Base-by-base conservation (phyloP, 2,113 vertebrate species). In the Labeo rohita region DNA sequence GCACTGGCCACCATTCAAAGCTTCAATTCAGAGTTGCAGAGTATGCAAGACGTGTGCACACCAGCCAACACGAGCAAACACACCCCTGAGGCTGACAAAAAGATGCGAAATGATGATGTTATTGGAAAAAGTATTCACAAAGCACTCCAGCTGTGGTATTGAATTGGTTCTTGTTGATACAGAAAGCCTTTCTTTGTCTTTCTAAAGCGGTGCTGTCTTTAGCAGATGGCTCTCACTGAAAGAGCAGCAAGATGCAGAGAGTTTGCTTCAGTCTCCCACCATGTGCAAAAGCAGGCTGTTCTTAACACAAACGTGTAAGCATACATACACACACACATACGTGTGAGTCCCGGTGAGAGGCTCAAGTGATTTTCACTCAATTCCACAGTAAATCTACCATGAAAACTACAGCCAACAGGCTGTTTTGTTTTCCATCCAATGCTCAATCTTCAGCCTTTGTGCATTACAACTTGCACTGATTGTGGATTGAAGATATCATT, bases 251-350 rank as follows among this genome's bases (percentile, higher is more conserved):
- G 73, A 80, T 86, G 68, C 61, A 47, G 45, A 79, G 12, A 70
- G 84, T 73, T 79, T 61, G 43, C 50, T 76, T 68, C 47, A 66
- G 39, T 87, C 85, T 85, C 85, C 56, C 79, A 78, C 70, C 73
- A 83, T 86, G 85, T 74, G 83, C 88, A 73, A 84, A 84, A 72
- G 23, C 76, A 77, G 65, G 50, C 75, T 78, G 74, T 72, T 47
- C 83, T 65, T 63, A 50, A 83, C 59, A 77, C 61, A 54, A 80
- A 18, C 2, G 23, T 77, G 15, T 15, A 34, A 7, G 12, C 49
- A 13, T n/a, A 10, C 36, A 65, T 7, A 76, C 52, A 49, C 47
- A 56, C 68, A 74, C 16, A 56, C 56, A 80, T 21, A 45, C 54
- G 36, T 76, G 52, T 54, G 52, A 56, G 15, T 39, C 59, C 79